phyloP scores from a whole-genome alignment of 2,888 invertebrate genomes.

The Mongoloraphidia duomilia region DNA sequence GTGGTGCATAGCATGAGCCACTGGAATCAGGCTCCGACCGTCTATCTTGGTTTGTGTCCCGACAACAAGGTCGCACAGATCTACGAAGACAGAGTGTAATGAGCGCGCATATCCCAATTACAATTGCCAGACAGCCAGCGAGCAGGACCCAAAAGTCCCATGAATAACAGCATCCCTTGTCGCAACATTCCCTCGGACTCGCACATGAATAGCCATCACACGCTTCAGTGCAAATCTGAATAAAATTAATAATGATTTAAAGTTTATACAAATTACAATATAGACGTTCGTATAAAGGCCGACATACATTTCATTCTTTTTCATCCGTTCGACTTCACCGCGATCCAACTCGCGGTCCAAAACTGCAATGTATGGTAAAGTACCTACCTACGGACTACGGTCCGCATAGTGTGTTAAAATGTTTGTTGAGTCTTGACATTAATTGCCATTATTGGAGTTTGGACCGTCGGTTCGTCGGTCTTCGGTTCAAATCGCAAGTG shows the following conservation, averaged over 20 bases:
- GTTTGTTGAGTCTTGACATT: too few relatives aligned
- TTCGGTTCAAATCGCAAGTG: too few relatives aligned
- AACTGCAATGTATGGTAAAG: too few relatives aligned
- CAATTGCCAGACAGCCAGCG: slow-evolving; percentile 52
- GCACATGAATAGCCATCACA: slow-evolving; percentile 54
- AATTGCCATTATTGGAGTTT: too few relatives aligned
- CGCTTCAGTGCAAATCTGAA: slow-evolving; percentile 39
- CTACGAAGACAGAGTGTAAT: slow-evolving; percentile 35
- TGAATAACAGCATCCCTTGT: slow-evolving; percentile 41
- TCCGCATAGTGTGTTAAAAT: too few relatives aligned
- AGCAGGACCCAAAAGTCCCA: slow-evolving; percentile 39
- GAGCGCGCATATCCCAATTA: slow-evolving; percentile 52
- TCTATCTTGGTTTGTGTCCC: slow-evolving; percentile 33
- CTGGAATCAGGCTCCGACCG: slow-evolving; percentile 64
- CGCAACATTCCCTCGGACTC: slow-evolving; percentile 62
- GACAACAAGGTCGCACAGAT: slow-evolving; percentile 27
- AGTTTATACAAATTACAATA: not conserved
- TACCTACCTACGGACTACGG: too few relatives aligned
- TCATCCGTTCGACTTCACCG: too few relatives aligned
- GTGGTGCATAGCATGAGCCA: slow-evolving; percentile 68
- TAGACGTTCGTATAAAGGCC: too few relatives aligned
- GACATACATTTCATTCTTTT: too few relatives aligned
- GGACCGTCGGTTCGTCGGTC: too few relatives aligned
- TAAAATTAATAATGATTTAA: slow-evolving; percentile 11
- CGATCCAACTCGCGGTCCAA: too few relatives aligned